Evolutionary conservation across 2,113 vertebrate species (phyloP).

Genomic region (Carassius auratus): DNA sequence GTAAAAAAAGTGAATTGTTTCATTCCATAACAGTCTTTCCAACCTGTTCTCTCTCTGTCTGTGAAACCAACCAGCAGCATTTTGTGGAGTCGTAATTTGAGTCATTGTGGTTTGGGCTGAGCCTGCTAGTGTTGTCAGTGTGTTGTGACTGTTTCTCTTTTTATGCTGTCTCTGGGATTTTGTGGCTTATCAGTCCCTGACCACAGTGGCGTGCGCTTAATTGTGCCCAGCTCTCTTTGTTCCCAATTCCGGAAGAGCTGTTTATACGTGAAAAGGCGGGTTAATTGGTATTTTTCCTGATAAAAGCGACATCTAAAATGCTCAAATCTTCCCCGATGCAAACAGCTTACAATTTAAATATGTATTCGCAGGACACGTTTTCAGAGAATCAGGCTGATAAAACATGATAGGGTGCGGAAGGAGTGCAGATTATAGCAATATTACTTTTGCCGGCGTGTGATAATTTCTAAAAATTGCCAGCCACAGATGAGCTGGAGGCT

Average conservation of each 20-base stretch:
- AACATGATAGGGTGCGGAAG: neutral
- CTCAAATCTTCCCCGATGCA: conserved; percentile 6
- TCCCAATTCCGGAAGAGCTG: conserved; percentile 27
- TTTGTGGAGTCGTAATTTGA: conserved; percentile 19
- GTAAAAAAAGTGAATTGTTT: conserved; percentile 11
- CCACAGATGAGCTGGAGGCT: neutral
- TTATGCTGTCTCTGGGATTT: conserved; percentile 26
- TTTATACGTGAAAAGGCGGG: conserved; percentile 24
- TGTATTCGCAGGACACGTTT: neutral
- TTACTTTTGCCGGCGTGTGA: neutral
- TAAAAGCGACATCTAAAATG: conserved; percentile 41
- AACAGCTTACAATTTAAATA: neutral
- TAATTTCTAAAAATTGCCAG: conserved; percentile 4
- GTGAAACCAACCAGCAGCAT: neutral
- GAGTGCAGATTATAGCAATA: neutral
- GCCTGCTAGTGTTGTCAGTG: conserved; percentile 44
- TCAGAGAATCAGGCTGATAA: neutral
- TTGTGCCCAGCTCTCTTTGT: conserved; percentile 41
- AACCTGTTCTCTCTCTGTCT: conserved; percentile 21
- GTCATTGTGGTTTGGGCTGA: conserved; percentile 11
- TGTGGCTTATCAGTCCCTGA: conserved; percentile 36
- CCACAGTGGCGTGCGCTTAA: conserved; percentile 31
- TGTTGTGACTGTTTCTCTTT: conserved; percentile 18
- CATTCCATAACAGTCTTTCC: conserved; percentile 23
- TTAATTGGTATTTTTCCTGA: conserved; percentile 53